Conservation (phyloP, 2,113 vertebrate genomes). For the Anseranas semipalmata region DNA sequence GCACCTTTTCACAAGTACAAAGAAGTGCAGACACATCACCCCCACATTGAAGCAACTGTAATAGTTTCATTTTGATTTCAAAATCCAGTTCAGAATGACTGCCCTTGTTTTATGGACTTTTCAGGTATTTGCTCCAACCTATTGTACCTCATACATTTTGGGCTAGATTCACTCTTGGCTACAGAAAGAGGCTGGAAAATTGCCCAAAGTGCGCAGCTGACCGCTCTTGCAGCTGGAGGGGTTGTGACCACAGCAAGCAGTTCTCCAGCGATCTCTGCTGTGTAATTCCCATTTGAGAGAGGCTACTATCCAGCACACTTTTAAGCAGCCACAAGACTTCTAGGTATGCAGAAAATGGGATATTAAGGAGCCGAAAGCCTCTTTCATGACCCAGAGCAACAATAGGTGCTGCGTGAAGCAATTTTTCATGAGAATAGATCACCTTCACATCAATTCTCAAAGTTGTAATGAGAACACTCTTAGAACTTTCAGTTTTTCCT, state of each 20-base stretch:
- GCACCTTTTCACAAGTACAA: constrained; percentile 6
- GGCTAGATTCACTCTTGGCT: not conserved
- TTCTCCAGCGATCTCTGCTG: not conserved
- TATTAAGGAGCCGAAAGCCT: not conserved
- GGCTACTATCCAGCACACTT: not conserved
- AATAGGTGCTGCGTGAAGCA: accelerated
- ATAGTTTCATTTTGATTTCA: constrained; percentile 11
- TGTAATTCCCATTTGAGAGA: not conserved
- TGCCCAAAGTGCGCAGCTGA: not conserved
- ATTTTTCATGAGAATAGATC: not conserved
- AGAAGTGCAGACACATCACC: constrained; percentile 5
- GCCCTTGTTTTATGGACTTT: not conserved
- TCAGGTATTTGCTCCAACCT: not conserved
- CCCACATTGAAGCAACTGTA: constrained; percentile 6
- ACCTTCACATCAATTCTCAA: not conserved
- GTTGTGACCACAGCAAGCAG: not conserved
- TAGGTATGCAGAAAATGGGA: not conserved
- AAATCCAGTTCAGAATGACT: constrained; percentile 19
- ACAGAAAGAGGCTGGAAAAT: not conserved
- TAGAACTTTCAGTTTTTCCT: not conserved
- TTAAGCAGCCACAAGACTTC: not conserved
- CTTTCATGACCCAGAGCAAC: accelerated
- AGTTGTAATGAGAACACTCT: not conserved
- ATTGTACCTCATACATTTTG: not conserved
- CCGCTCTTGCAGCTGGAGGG: not conserved